Percentiles rank a stretch among this genome's conserved stretches.
phyloP scores from a whole-genome alignment of 1,140 invertebrate genomes.

The Cyphomyrmex costatus region DNA sequence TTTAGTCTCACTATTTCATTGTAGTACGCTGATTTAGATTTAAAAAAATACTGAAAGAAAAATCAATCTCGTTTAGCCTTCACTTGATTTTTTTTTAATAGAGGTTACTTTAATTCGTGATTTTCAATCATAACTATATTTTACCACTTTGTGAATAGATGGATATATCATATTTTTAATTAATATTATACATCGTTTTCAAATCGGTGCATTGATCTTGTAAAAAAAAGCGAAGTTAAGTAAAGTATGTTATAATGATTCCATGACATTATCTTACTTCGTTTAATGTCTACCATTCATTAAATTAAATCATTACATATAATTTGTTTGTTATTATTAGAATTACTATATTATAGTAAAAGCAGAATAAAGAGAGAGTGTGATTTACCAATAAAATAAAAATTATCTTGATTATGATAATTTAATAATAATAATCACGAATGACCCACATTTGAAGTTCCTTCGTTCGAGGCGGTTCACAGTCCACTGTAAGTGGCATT shows the following conservation, averaged over 20 bases:
- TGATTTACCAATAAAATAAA: slow-evolving; percentile 11
- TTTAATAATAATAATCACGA: slow-evolving; percentile 5
- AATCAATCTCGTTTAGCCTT: neutral
- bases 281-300: slow-evolving; percentile 17
- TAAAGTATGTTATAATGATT: neutral
- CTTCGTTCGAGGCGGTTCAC: neutral
- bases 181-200: neutral
- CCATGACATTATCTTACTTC: neutral
- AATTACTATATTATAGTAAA: slow-evolving; percentile 6
- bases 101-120: neutral
- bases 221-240: neutral
- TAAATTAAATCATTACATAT: slow-evolving; percentile 33
- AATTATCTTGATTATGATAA: slow-evolving; percentile 28
- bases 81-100: neutral
- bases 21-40: neutral
- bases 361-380: neutral
- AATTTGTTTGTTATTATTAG: neutral
- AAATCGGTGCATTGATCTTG: slow-evolving; percentile 11
- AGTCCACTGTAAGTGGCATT: neutral
- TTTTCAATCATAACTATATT: slow-evolving; percentile 8
- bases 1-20: slow-evolving; percentile 1
- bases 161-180: neutral
- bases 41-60: neutral
- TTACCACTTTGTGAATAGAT: neutral
- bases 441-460: slow-evolving; percentile 20